Conservation (phyloP, 2,797 vertebrate genomes). For the Telmatherina bonti region DNA sequence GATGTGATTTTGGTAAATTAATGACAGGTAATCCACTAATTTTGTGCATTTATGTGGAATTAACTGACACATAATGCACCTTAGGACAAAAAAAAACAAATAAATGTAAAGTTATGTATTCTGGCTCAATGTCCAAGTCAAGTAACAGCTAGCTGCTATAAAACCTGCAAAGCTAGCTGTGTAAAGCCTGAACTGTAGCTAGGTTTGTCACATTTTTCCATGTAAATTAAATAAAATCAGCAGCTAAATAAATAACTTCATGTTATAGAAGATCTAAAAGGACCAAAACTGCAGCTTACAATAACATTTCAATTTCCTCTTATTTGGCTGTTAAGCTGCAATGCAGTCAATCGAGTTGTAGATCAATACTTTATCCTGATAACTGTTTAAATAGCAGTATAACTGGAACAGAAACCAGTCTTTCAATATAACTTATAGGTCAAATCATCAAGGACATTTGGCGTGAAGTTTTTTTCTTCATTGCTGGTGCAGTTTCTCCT, state of each 20-base stretch:
- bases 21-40: background rate
- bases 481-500: background rate
- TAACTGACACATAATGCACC: background rate
- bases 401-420: background rate
- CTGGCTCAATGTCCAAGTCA: too few species aligned
- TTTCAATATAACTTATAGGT: background rate
- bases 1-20: background rate
- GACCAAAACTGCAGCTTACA: background rate
- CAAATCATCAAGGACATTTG: background rate
- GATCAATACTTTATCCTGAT: background rate
- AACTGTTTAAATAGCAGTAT: background rate
- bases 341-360: background rate
- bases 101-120: background rate
- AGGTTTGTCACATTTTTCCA: background rate
- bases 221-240: background rate
- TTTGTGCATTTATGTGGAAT: background rate
- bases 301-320: background rate
- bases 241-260: background rate
- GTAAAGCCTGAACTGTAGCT: background rate
- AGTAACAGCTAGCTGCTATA: too few species aligned
- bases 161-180: background rate
- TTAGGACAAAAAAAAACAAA: background rate
- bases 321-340: too few species aligned
- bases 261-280: background rate
- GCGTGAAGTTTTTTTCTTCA: background rate